Evolutionary conservation across 2,797 vertebrate species (phyloP).

Genomic region (Chanos chanos): DNA sequence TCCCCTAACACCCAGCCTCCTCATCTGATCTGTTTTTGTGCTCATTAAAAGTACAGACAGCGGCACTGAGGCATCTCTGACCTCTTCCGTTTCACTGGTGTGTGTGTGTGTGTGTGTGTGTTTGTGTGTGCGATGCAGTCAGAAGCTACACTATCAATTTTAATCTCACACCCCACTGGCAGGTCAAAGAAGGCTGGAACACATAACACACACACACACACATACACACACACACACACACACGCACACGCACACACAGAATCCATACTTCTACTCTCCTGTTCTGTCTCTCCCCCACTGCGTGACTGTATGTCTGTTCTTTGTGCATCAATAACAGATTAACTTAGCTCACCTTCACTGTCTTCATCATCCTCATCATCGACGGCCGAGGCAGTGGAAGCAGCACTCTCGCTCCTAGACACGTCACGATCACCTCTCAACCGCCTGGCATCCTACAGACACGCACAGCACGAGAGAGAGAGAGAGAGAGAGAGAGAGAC

Average conservation of each 20-base stretch:
- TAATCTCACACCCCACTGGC: slow-evolving; percentile 37
- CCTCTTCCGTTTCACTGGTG: too few relatives aligned
- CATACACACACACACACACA: too few relatives aligned
- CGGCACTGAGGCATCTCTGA: slow-evolving; percentile 6
- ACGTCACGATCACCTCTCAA: slow-evolving; percentile 87
- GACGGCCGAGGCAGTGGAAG: slow-evolving; percentile 85
- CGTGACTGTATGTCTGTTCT: background rate
- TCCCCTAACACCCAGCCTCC: background rate
- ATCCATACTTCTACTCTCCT: slow-evolving; percentile 13
- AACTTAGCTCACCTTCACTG: slow-evolving; percentile 84
- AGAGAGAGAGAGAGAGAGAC: background rate
- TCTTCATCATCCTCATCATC: slow-evolving; percentile 98
- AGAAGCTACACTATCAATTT: slow-evolving; percentile 31
- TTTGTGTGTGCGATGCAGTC: slow-evolving; percentile 4
- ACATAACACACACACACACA: too few relatives aligned
- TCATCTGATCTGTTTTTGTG: slow-evolving; percentile 12
- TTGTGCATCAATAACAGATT: background rate
- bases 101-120: too few relatives aligned
- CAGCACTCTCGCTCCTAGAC: slow-evolving; percentile 88
- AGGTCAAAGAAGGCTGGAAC: too few relatives aligned
- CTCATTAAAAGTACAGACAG: slow-evolving; percentile 51
- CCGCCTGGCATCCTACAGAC: slow-evolving; percentile 78
- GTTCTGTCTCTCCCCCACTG: slow-evolving; percentile 6
- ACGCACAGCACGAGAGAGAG: slow-evolving; percentile 30
- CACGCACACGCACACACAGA: too few relatives aligned